Percentiles rank a stretch among this genome's conserved stretches.
These are phyloP conservation scores for Laothoe populi DNA, from an alignment of 2,888 invertebrate species.

Conservation along the genomic window DNA sequence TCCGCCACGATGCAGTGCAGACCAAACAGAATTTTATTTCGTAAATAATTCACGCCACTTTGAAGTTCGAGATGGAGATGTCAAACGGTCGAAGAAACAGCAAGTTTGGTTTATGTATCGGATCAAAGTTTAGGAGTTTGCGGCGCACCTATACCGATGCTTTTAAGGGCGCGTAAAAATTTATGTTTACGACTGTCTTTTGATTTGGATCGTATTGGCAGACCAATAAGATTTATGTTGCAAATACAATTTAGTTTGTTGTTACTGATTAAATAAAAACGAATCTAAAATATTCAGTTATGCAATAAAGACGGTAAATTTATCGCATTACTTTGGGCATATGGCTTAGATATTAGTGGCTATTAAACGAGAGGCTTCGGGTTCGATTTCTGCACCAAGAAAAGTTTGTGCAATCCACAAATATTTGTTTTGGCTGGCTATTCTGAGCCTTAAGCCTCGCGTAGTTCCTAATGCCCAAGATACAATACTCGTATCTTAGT, in stretches of 20 bases:
- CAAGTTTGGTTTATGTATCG: constrained; percentile 59
- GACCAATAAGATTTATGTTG: background rate
- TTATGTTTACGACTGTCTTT: constrained; percentile 9
- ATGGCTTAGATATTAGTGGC: no score
- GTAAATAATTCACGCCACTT: constrained; percentile 58
- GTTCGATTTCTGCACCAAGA: no score
- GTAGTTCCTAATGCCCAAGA: no score
- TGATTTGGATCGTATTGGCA: constrained; percentile 5
- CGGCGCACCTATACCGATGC: background rate
- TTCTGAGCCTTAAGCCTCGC: no score
- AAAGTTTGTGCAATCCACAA: no score
- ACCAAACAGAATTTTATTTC: constrained; percentile 41
- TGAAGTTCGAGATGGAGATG: constrained; percentile 64
- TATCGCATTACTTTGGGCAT: background rate
- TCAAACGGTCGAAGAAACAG: constrained; percentile 60
- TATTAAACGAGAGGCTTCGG: no score
- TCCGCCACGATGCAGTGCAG: constrained; percentile 34
- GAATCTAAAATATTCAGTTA: background rate
- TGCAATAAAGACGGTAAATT: no score
- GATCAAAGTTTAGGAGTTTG: constrained; percentile 58
- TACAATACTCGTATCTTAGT: no score
- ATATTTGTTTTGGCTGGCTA: no score
- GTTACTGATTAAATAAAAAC: background rate
- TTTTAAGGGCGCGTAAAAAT: constrained; percentile 14
- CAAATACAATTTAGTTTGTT: background rate